A percentile compares a stretch with the other conserved stretches of the same genome.
Evolutionary conservation across 1,140 invertebrate genomes (phyloP).

Genomic region (Drosophila busckii): DNA sequence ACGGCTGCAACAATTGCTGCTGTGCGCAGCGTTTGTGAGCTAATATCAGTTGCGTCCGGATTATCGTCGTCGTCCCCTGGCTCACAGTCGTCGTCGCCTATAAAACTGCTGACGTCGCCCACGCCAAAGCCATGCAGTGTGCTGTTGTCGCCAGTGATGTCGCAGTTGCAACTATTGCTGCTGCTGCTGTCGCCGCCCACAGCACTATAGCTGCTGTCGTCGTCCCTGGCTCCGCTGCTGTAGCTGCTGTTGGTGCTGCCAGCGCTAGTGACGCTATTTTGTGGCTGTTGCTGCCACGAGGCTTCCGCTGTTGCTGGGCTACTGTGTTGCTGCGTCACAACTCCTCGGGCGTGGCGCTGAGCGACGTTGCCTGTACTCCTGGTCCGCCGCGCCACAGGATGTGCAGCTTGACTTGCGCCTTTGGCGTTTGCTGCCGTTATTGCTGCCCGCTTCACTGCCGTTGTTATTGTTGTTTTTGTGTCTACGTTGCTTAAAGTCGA

Average conservation of each 20-base stretch:
- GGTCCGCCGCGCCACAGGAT: conserved; percentile 41
- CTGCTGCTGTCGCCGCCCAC: conserved; percentile 66
- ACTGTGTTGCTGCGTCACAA: conserved; percentile 13
- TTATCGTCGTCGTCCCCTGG: conserved; percentile 35
- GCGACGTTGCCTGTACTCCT: conserved; percentile 8
- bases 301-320: conserved; percentile 16
- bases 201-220: conserved; percentile 59
- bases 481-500: conserved; percentile 58
- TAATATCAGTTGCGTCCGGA: conserved; percentile 33
- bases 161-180: conserved; percentile 74
- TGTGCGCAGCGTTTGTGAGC: conserved; percentile 60
- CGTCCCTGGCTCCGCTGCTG: conserved; percentile 57
- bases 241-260: conserved; percentile 64
- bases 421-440: conserved; percentile 32
- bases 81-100: conserved; percentile 57
- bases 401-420: conserved; percentile 59
- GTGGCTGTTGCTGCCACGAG: conserved; percentile 57
- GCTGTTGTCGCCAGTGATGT: conserved; percentile 72
- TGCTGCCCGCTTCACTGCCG: conserved; percentile 14
- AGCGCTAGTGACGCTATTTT: conserved; percentile 61
- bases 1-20: conserved; percentile 62
- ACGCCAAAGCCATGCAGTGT: conserved; percentile 68
- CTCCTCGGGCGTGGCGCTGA: conserved; percentile 54
- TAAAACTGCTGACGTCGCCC: conserved; percentile 65
- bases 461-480: conserved; percentile 60